Base-by-base conservation (phyloP, 1,140 invertebrate genomes). In the Drosophila parvula region DNA sequence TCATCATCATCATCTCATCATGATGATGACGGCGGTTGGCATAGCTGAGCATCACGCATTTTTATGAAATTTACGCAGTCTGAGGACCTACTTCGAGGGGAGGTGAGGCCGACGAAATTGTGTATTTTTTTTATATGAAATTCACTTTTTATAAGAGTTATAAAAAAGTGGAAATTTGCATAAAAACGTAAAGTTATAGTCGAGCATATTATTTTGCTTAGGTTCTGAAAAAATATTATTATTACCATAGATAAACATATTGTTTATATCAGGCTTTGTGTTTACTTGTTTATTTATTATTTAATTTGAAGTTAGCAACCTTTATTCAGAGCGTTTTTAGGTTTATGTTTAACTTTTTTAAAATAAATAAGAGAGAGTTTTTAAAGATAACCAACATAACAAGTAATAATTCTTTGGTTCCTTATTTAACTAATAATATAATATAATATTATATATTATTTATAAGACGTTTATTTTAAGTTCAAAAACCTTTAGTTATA, bases 31-130 rank as follows among this genome's bases (percentile, higher is more conserved):
- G 40, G 28, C 36, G 60, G 28, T 30, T 43, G 65, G n/a, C 61
- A 67, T 69, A 53, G 61, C 41, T 38, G 65, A 69, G 45, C 47
- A 50, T 53, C 47, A 69, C 65, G 47, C 62, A 69, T 69, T 65
- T 69, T 69, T 65, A 65, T 69, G 38, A 44, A 51, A 53, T 65
- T 65, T 64, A 69, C 62, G 47, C 47, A 44, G 18, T 65, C 40
- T 32, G 22, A 9, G 27, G 12, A 9, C 22, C 30, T 28, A 41
- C 11, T 34, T 30, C 7, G 14, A 10, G 14, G 28, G 45, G 14
- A 14, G 14, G 4, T 16, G 14, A 40, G 48, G 61, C 61, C 50
- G 59, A 43, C 0, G 9, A 60, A 43, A 43, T 32, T n/a, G 38
- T 40, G 10, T 40, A 18, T 40, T 62, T 32, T 32, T n/a, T n/a